Base-by-base conservation (phyloP, 2,113 vertebrate genomes). In the Microtus pennsylvanicus region DNA sequence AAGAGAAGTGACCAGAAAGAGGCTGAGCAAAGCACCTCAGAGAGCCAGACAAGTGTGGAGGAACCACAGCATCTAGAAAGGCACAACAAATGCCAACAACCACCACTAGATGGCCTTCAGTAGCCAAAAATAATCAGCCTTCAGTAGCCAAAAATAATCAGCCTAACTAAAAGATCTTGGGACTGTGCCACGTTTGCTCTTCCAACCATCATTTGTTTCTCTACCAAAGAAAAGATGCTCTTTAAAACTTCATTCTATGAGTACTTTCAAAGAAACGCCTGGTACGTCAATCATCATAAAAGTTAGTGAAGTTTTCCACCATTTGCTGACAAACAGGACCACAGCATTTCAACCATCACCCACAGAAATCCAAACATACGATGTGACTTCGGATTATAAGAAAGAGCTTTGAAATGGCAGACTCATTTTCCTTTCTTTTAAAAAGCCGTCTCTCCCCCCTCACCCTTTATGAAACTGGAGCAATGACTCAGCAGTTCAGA, bases 71-170 rank as follows among this genome's bases (percentile, higher is more conserved):
- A 69, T 22, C 50, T 65, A 90, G 75, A n/a, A 14, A 65, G 58
- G n/a, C 76, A 91, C 0, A 85, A 83, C 89, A 42, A 67, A 90
- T 6, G 63, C 72, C 35, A 30, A 33, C 93, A 96, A 3, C 78
- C 94, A 93, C 98, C 98, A 98, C 98, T 98, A 98, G 98, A 97
- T 98, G 98, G 98, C 98, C 96, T 97, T 81, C 93, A 90, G 58
- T 45, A 63, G 96, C 74, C 87, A 96, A 52, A 19, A 89, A 97
- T 33, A 96, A 82, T 50, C 65, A 22, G 35, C 38, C 90, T 69
- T 81, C 93, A 90, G 58, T 45, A 63, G 96, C 74, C 87, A 96
- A 52, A 19, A 89, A 97, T 33, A 96, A 82, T 50, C 65, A 22
- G 35, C 38, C 90, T 69, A 22, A 26, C 63, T 88, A 52, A 58